These are phyloP conservation scores for Ethmia dodecea DNA, from an alignment of 2,888 invertebrate species.

Conservation along the genomic window DNA sequence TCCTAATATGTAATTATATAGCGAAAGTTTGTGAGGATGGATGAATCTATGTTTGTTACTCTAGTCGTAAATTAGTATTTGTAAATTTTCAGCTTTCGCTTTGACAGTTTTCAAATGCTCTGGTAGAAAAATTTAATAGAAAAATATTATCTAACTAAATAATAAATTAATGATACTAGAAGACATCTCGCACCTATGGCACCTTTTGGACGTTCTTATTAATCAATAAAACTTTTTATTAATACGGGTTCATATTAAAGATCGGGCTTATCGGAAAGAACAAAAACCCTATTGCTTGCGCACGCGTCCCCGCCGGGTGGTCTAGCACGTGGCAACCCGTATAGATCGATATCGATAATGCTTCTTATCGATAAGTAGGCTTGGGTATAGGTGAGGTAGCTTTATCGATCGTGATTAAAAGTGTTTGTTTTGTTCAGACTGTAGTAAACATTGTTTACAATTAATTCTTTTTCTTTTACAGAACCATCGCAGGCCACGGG, in stretches of 20 bases:
- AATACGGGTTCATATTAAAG: constrained; percentile 19
- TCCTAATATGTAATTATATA: not conserved
- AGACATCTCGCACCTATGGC: too few relatives aligned
- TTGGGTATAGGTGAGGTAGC: constrained; percentile 7
- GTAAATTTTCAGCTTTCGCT: too few relatives aligned
- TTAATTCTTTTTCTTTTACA: constrained; percentile 34
- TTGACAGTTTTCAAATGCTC: too few relatives aligned
- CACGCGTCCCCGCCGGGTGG: constrained; percentile 65
- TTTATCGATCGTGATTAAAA: too few relatives aligned
- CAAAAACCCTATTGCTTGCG: constrained; percentile 31
- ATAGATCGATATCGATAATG: constrained; percentile 59
- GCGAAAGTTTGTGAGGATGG: not conserved
- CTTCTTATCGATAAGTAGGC: constrained; percentile 32
- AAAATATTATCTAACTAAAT: not conserved
- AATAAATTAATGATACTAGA: not conserved
- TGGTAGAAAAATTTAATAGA: not conserved
- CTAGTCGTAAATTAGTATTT: too few relatives aligned
- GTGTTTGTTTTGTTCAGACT: not conserved
- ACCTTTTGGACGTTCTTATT: too few relatives aligned
- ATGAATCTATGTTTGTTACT: too few relatives aligned
- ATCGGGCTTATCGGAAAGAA: constrained; percentile 29
- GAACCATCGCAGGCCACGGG: constrained; percentile 64
- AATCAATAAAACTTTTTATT: too few relatives aligned
- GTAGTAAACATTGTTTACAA: not conserved
- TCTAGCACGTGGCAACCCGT: constrained; percentile 67